These are phyloP conservation scores for Neomicropteryx cornuta DNA, from an alignment of 1,140 invertebrate genomes.

Conservation along the genomic window DNA sequence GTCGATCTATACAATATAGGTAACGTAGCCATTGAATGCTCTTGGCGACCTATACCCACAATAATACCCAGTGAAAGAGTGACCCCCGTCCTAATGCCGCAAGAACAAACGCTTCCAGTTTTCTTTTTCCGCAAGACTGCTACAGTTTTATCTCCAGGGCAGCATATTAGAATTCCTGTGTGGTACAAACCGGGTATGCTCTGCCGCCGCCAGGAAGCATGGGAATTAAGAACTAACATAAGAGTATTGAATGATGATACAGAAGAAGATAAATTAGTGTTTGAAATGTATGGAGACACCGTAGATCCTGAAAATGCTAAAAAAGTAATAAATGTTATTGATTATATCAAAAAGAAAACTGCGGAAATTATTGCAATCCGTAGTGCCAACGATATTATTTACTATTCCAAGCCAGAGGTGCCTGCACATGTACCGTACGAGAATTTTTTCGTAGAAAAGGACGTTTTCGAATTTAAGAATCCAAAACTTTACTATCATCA, in stretches of 20 bases:
- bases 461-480: slow-evolving; percentile 19
- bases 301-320: too few relatives aligned
- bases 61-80: slow-evolving; percentile 3
- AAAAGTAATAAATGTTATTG: background rate
- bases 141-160: slow-evolving; percentile 17
- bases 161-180: slow-evolving; percentile 13
- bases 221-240: slow-evolving; percentile 19
- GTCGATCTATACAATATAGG: slow-evolving; percentile 23
- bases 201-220: slow-evolving; percentile 14
- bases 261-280: background rate
- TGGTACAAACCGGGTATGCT: slow-evolving; percentile 13
- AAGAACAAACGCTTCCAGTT: background rate
- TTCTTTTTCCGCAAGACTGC: slow-evolving; percentile 26
- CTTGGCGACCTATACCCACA: too few relatives aligned
- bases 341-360: slow-evolving; percentile 15
- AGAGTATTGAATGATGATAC: too few relatives aligned
- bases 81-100: background rate
- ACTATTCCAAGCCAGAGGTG: background rate
- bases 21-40: slow-evolving; percentile 14
- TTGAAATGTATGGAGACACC: too few relatives aligned
- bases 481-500: slow-evolving; percentile 17
- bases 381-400: slow-evolving; percentile 5
- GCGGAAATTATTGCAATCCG: slow-evolving; percentile 9
- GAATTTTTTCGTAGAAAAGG: slow-evolving; percentile 12
- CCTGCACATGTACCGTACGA: slow-evolving; percentile 10